Evolutionary conservation across 2,113 vertebrate genomes (phyloP).

Genomic region (Phylloscopus trochiloides): DNA sequence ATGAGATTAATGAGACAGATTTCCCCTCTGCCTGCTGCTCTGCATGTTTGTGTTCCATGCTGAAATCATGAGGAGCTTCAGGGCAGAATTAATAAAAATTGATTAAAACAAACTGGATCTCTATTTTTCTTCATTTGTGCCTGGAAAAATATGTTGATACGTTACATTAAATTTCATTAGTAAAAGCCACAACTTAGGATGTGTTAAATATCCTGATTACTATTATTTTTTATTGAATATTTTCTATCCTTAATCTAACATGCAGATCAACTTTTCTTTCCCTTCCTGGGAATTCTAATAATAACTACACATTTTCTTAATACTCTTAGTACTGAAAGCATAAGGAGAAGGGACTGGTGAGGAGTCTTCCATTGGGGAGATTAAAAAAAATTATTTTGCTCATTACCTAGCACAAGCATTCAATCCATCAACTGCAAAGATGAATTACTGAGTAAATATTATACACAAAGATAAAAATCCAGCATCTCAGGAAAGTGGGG

Average conservation of each 20-base stretch:
- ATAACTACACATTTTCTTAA: neutral
- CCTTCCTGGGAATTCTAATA: neutral
- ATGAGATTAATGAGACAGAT: constrained; percentile 14
- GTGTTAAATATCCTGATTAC: neutral
- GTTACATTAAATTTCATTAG: neutral
- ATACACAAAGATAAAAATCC: neutral
- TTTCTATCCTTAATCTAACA: neutral
- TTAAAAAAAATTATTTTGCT: neutral
- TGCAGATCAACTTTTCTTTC: neutral
- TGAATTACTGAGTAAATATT: neutral
- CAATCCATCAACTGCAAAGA: neutral
- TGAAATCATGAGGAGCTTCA: constrained; percentile 8
- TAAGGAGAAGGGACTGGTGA: neutral
- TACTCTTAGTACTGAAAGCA: neutral
- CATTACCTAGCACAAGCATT: neutral
- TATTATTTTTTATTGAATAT: neutral
- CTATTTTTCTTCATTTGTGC: constrained; percentile 12
- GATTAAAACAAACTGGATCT: constrained; percentile 17
- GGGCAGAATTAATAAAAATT: constrained; percentile 48
- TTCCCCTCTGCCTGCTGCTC: constrained; percentile 4
- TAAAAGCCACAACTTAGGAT: neutral
- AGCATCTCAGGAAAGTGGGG: neutral
- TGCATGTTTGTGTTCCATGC: neutral
- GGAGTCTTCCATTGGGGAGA: neutral
- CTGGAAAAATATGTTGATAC: neutral